These are phyloP conservation scores for Archocentrus centrarchus DNA, from an alignment of 2,113 vertebrate species.

Conservation along the genomic window DNA sequence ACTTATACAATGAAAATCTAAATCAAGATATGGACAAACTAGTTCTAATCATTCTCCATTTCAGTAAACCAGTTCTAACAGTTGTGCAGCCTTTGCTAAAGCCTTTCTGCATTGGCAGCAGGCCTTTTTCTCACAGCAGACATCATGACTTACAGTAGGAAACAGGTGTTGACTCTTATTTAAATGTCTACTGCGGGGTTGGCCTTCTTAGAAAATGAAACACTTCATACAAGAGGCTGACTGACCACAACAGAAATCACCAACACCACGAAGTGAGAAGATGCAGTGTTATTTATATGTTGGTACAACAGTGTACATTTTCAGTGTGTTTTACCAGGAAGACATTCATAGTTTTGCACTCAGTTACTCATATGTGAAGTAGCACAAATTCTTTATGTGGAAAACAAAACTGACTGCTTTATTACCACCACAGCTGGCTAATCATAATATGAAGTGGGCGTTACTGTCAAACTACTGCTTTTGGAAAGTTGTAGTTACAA, in stretches of 20 bases:
- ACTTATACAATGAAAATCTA: not conserved
- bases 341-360: not conserved
- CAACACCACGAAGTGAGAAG: not conserved
- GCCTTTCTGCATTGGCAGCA: not conserved
- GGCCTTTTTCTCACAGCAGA: not conserved
- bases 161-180: conserved; percentile 1
- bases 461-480: not conserved
- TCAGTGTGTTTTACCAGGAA: not conserved
- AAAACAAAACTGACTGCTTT: conserved; percentile 6
- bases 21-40: not conserved
- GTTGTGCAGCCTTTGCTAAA: not conserved
- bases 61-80: not conserved
- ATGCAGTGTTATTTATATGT: not conserved
- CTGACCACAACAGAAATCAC: not conserved
- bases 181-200: not conserved
- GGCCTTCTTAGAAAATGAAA: conserved; percentile 1
- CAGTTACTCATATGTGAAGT: not conserved
- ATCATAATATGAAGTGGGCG: not conserved
- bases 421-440: not conserved
- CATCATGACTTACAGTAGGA: not conserved
- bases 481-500: not conserved
- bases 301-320: not conserved
- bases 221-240: not conserved
- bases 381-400: not conserved
- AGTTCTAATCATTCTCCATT: not conserved